A percentile compares a stretch with the other conserved stretches of the same genome.
Evolutionary conservation across 2,888 invertebrate species (phyloP).

Genomic region (Muschampia staudingeri): DNA sequence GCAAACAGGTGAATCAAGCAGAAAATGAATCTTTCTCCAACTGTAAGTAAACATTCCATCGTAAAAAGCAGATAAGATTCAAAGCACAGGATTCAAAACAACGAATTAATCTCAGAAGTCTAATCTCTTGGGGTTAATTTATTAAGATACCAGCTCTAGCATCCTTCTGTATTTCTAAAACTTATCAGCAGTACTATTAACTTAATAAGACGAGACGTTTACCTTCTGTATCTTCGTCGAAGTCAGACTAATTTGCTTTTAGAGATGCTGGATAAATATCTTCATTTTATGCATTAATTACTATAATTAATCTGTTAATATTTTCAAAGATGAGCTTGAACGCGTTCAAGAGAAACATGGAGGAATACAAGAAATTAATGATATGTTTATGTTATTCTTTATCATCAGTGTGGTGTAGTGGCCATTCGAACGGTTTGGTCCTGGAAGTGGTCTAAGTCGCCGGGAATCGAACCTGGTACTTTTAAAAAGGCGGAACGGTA

Average conservation of each 20-base stretch:
- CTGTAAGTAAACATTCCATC: constrained; percentile 8
- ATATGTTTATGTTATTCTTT: too few relatives aligned
- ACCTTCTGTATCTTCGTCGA: constrained; percentile 11
- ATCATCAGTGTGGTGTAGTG: too few relatives aligned
- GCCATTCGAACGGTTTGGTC: too few relatives aligned
- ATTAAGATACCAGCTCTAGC: constrained; percentile 27
- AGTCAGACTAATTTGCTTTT: constrained; percentile 29
- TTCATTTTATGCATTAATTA: not conserved
- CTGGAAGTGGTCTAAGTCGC: too few relatives aligned
- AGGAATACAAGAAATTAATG: not conserved
- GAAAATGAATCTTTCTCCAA: constrained; percentile 18
- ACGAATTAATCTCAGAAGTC: constrained; percentile 28
- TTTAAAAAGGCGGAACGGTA: too few relatives aligned
- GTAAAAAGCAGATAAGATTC: constrained; percentile 14
- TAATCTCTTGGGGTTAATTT: constrained; percentile 29
- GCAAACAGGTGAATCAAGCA: too few relatives aligned
- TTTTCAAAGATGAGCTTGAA: not conserved
- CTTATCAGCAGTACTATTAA: constrained; percentile 28
- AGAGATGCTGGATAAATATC: not conserved
- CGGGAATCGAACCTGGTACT: too few relatives aligned
- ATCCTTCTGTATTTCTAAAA: constrained; percentile 18
- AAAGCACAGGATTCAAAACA: constrained; percentile 12
- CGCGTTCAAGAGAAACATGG: not conserved
- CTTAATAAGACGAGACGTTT: constrained; percentile 29
- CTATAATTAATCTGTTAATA: not conserved